Percentiles rank a stretch among this genome's conserved stretches.
Evolutionary conservation across 2,797 vertebrate species (phyloP).

Genomic region (Austrolebias charrua): DNA sequence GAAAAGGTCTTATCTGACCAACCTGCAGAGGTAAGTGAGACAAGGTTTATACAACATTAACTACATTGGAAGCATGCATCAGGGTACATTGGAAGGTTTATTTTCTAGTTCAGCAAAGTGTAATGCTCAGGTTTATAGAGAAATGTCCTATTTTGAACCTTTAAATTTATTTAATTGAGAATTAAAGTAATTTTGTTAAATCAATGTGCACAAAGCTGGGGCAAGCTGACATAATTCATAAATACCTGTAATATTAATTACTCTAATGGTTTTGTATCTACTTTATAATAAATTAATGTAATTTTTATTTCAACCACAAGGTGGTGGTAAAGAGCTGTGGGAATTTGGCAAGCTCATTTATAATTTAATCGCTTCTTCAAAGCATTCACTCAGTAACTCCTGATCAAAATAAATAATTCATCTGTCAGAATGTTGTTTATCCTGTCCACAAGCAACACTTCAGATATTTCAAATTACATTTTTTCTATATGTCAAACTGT

Average conservation of each 20-base stretch:
- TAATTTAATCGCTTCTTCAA: neutral
- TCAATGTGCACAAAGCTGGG: neutral
- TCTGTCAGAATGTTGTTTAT: neutral
- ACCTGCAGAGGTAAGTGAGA: conserved; percentile 55
- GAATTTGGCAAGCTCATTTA: neutral
- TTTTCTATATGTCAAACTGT: too few relatives aligned
- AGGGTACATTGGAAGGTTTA: too few relatives aligned
- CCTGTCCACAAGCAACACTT: too few relatives aligned
- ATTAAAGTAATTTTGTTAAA: neutral
- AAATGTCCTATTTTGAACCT: too few relatives aligned
- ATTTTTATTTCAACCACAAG: conserved; percentile 7
- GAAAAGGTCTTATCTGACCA: conserved; percentile 13
- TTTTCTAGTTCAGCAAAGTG: too few relatives aligned
- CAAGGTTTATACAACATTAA: neutral
- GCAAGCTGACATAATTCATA: neutral
- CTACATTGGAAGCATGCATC: too few relatives aligned
- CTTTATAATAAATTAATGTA: conserved; percentile 13
- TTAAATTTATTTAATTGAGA: neutral
- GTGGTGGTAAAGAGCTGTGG: conserved; percentile 32
- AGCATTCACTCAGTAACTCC: too few relatives aligned
- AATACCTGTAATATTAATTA: neutral
- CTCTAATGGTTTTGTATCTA: conserved; percentile 9
- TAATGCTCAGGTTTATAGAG: too few relatives aligned
- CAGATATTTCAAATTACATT: too few relatives aligned
- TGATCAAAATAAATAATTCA: too few relatives aligned